Evolutionary conservation across 1,140 invertebrate genomes (phyloP), one percentile per base, ranked within the genome.

Genomic region (Teleogryllus occipitalis): DNA sequence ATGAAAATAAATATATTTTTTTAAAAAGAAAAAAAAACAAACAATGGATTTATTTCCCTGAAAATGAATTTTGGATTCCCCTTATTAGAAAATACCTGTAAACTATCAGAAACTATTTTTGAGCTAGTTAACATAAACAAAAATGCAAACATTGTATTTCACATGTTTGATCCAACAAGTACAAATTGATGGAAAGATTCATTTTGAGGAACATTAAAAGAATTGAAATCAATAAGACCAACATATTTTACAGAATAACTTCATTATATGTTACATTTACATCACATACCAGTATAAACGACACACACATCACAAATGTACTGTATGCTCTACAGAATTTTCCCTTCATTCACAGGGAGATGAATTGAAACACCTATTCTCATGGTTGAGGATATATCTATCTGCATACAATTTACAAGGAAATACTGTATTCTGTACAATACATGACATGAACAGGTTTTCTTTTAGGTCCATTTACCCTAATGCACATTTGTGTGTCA

Each of bases 341-440:
- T 18, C 54, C 54, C 54, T 18, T 65, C 54, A 65, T 14, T 65
- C 18, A 18, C 54, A 65, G 54, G 54, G 54, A 65, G 54, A 14
- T 65, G 54, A 65, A 14, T 65, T 65, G 54, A 65, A 65, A 65
- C 54, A 65, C 54, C 54, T 65, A 65, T 14, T 65, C 54, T 65
- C 18, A 18, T 39, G 18, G 54, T 65, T 65, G 54, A 65, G 54
- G 54, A 65, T 65, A 65, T 65, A 65, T 18, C 54, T 65, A 65
- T 65, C 18, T 65, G 54, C 54, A 65, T 65, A 65, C 54, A 65
- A 65, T 65, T 65, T 65, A 65, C 54, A 65, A 65, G 54, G 54
- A 65, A 65, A 65, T 65, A 65, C 54, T 65, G 54, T 65, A 65
- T 65, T 65, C 54, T 65, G 54, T 65, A 65, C 54, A 65, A 65